A percentile compares a stretch with the other conserved stretches of the same genome.
Evolutionary conservation across 2,888 invertebrate genomes (phyloP).

Genomic region (Lasioglossum leucozonium): DNA sequence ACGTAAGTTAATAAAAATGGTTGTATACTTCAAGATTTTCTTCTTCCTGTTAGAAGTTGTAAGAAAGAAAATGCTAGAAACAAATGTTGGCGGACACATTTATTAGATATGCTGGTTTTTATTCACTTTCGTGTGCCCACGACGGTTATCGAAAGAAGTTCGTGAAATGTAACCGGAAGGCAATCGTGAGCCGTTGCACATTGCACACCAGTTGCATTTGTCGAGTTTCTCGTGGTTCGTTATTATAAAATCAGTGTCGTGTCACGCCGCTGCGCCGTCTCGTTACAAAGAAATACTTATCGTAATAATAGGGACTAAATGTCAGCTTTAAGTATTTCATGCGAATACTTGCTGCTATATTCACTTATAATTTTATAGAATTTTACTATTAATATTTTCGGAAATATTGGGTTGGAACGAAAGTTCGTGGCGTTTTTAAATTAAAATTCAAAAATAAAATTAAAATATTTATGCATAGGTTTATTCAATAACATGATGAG

Average conservation of each 20-base stretch:
- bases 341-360: neutral
- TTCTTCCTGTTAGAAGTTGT: neutral
- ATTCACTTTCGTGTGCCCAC: neutral
- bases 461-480: too few species aligned
- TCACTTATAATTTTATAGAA: neutral
- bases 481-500: too few species aligned
- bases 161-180: constrained; percentile 49
- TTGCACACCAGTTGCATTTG: constrained; percentile 12
- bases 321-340: neutral
- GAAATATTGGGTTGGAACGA: too few species aligned
- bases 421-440: too few species aligned
- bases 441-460: too few species aligned
- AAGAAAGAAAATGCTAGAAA: neutral
- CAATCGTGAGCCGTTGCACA: constrained; percentile 15
- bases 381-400: neutral
- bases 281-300: neutral
- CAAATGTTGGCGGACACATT: neutral
- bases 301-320: neutral
- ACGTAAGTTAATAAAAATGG: neutral
- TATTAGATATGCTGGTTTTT: constrained; percentile 19
- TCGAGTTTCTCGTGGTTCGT: constrained; percentile 27
- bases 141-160: constrained; percentile 28
- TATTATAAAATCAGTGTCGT: constrained; percentile 18
- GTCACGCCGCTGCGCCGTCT: constrained; percentile 25
- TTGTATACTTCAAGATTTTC: neutral